These are phyloP conservation scores for Phasianus colchicus DNA, from an alignment of 2,113 vertebrate genomes.

Conservation along the genomic window DNA sequence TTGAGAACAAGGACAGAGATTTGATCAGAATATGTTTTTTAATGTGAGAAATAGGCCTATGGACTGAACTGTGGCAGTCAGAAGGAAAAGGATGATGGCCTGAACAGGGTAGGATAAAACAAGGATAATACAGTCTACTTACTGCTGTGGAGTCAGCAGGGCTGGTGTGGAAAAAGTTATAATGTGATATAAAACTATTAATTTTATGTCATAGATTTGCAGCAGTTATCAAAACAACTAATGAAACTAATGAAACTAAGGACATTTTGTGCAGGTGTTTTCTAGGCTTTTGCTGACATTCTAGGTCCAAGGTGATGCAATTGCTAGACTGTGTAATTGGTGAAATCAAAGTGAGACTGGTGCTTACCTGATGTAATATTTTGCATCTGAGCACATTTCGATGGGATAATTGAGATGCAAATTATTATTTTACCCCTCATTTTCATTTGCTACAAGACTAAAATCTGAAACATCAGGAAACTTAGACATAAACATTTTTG, in stretches of 20 bases:
- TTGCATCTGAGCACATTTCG: not conserved
- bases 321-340: rapidly evolving
- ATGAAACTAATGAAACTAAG: not conserved
- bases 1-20: not conserved
- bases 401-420: not conserved
- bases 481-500: not conserved
- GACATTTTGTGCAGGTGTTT: not conserved
- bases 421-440: not conserved
- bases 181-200: not conserved
- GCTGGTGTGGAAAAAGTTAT: not conserved
- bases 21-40: not conserved
- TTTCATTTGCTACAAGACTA: not conserved
- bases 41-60: not conserved
- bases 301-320: not conserved
- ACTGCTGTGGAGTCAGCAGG: not conserved
- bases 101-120: not conserved
- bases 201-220: not conserved
- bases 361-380: not conserved
- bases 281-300: not conserved
- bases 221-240: not conserved
- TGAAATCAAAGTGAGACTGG: not conserved
- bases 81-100: not conserved
- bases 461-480: not conserved
- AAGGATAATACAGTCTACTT: not conserved
- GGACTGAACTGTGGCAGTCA: not conserved